These are phyloP conservation scores for Aramus guarauna DNA, from an alignment of 2,113 vertebrate genomes.

Conservation along the genomic window DNA sequence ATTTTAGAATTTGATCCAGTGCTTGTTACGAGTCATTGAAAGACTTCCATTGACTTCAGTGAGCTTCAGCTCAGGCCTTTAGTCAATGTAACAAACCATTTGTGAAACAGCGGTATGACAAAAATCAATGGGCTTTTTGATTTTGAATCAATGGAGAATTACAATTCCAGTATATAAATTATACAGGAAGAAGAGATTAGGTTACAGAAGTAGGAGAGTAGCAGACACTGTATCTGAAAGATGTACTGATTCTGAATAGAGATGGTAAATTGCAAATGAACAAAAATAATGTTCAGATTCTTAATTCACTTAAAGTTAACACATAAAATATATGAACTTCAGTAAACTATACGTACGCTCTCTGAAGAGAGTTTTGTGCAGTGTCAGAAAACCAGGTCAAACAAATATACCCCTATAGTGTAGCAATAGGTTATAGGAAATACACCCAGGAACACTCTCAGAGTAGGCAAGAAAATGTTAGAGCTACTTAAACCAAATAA, in stretches of 20 bases:
- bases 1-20: background rate
- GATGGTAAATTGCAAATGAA: background rate
- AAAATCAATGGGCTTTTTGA: slow-evolving; percentile 23
- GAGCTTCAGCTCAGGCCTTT: background rate
- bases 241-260: background rate
- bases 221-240: background rate
- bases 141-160: slow-evolving; percentile 27
- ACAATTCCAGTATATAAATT: background rate
- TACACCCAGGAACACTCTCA: background rate
- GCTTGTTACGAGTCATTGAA: background rate
- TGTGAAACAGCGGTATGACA: background rate
- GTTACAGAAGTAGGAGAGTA: background rate
- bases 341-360: background rate
- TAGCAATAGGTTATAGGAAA: background rate
- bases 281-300: background rate
- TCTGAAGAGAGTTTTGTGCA: background rate
- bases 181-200: background rate
- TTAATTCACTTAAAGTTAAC: background rate
- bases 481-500: background rate
- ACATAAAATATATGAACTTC: background rate
- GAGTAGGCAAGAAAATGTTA: background rate
- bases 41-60: background rate
- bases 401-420: background rate
- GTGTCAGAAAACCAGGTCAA: background rate
- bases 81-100: background rate